Evolutionary conservation across 2,113 vertebrate genomes (phyloP).

Genomic region (Chionodraco myersi): DNA sequence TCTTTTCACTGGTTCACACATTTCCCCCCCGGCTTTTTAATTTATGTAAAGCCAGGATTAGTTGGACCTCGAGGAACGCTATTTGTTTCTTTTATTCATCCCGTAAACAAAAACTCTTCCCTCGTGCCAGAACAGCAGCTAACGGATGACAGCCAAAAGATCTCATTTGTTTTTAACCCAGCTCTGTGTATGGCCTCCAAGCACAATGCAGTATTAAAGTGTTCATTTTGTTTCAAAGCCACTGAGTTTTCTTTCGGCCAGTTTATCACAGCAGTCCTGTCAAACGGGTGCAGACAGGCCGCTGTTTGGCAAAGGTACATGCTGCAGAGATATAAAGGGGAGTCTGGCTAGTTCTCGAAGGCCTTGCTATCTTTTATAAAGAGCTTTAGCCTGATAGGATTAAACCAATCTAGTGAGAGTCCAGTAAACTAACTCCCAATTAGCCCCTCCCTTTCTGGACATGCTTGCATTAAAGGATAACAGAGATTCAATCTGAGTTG

Average conservation of each 20-base stretch:
- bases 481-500: constrained; percentile 22
- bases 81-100: constrained; percentile 64
- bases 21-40: constrained; percentile 41
- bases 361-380: constrained; percentile 38
- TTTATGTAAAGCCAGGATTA: constrained; percentile 74
- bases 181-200: constrained; percentile 56
- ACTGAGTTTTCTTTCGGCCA: constrained; percentile 41
- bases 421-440: constrained; percentile 16
- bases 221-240: constrained; percentile 49
- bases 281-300: background rate
- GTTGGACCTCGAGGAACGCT: constrained; percentile 52
- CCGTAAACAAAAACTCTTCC: constrained; percentile 48
- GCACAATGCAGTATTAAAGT: constrained; percentile 64
- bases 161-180: constrained; percentile 44
- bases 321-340: constrained; percentile 38
- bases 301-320: constrained; percentile 25
- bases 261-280: constrained; percentile 22
- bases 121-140: constrained; percentile 45
- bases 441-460: background rate
- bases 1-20: constrained; percentile 47
- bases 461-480: constrained; percentile 30
- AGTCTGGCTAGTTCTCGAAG: constrained; percentile 25
- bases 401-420: constrained; percentile 34
- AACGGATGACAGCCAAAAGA: constrained; percentile 42
- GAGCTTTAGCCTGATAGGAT: constrained; percentile 56